Base-by-base conservation (phyloP, 2,113 vertebrate genomes). In the Brachyistius frenatus region DNA sequence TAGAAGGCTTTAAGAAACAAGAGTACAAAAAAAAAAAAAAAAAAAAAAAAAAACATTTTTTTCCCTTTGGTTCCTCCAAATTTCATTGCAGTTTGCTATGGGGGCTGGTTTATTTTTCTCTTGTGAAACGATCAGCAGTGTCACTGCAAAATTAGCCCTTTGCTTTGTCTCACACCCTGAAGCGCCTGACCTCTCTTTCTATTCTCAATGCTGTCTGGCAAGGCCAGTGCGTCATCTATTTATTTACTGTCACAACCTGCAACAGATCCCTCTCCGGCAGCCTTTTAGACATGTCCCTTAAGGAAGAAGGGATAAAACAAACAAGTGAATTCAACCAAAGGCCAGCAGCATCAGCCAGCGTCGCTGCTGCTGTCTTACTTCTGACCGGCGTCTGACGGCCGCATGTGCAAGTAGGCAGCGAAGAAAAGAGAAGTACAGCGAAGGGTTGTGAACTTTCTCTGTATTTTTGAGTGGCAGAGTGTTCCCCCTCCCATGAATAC, bases 401-500 rank as follows among this genome's bases (percentile, higher is more conserved):
- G 14, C 57, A 53, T 83, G 76, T 80, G 86, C 78, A 89, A 88
- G 91, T 65, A 80, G 53, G 69, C 60, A 54, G 39, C 4, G 50
- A 73, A 72, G 77, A 85, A 81, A 85, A 81, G 53, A 55, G 64
- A 78, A 86, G 86, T 78, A 81, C 80, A 86, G 70, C 31, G 36
- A 78, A 44, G 83, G 88, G 76, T 88, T 86, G 71, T 73, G 84
- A 91, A 91, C 92, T 86, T 89, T 79, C 65, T 67, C 81, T 68
- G 53, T 80, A 72, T 68, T 83, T 89, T 87, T 92, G 91, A 94
- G 86, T 93, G 93, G 89, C 89, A 88, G 88, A 89, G 85, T 66
- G 73, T 87, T 82, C 76, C 71, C 84, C 83, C 81, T 90, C 88
- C 88, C 80, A 86, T 93, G 92, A 93, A 94, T 94, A 93, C 89